Percentiles rank a stretch among this genome's conserved stretches.
Conservation (phyloP, 2,113 vertebrate genomes). For the Gopherus evgoodei region DNA sequence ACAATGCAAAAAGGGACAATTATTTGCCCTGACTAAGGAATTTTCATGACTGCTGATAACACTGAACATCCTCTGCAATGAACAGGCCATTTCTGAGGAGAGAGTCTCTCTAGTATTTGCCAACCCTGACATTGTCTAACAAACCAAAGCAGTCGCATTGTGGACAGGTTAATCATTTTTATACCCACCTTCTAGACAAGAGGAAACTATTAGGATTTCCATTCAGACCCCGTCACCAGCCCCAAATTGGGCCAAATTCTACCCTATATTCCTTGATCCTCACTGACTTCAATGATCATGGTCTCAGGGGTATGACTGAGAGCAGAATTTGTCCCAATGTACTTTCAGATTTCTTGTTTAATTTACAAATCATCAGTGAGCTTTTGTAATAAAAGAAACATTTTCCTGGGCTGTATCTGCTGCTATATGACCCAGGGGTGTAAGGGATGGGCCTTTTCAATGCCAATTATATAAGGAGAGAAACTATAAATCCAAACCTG, state of each 20-base stretch:
- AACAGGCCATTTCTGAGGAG: background rate
- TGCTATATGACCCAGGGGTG: background rate
- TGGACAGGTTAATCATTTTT: background rate
- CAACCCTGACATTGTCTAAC: background rate
- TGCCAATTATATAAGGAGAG: background rate
- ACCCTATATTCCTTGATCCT: background rate
- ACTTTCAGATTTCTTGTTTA: background rate
- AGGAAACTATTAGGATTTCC: background rate
- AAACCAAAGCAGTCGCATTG: background rate
- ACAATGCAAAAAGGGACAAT: constrained; percentile 38
- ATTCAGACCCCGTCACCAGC: background rate
- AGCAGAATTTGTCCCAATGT: background rate
- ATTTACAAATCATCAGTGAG: background rate
- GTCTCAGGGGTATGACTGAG: background rate
- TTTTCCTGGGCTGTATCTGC: background rate
- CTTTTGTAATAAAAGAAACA: background rate
- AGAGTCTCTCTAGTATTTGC: background rate
- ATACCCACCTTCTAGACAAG: background rate
- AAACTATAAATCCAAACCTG: background rate
- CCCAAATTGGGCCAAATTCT: background rate
- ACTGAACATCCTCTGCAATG: background rate
- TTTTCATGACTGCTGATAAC: constrained; percentile 31
- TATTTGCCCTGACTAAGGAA: constrained; percentile 51
- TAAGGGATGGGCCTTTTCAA: background rate
- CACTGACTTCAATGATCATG: background rate